Evolutionary conservation across 1,140 invertebrate genomes (phyloP).

Genomic region (Drosophila pseudoananassae): DNA sequence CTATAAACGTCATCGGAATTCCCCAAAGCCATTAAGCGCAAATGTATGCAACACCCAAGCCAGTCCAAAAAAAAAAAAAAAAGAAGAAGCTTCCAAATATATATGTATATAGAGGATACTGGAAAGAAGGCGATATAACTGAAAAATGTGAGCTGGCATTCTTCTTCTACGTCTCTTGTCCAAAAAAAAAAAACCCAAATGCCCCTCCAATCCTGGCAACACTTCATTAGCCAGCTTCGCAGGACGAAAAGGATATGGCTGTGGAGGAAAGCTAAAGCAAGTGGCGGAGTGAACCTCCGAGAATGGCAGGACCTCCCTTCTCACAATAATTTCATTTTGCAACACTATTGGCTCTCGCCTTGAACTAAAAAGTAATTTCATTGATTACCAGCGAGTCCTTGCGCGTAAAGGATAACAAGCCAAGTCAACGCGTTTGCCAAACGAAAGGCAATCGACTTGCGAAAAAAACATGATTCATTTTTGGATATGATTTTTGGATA

Average conservation of each 20-base stretch:
- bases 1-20: conserved; percentile 82
- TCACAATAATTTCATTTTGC: conserved; percentile 78
- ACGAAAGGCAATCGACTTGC: conserved; percentile 8
- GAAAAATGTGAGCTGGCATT: conserved; percentile 72
- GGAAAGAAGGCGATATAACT: conserved; percentile 50
- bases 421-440: conserved; percentile 17
- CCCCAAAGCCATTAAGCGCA: conserved; percentile 81
- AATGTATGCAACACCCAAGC: conserved; percentile 76
- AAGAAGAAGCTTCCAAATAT: background rate
- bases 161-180: conserved; percentile 5
- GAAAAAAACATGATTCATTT: background rate
- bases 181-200: background rate
- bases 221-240: conserved; percentile 74
- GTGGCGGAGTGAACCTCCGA: background rate
- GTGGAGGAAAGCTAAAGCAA: background rate
- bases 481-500: too few species aligned
- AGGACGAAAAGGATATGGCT: conserved; percentile 25
- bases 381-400: conserved; percentile 67
- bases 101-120: conserved; percentile 8
- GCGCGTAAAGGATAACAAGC: conserved; percentile 67
- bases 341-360: conserved; percentile 72
- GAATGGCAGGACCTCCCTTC: conserved; percentile 14
- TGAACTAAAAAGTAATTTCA: conserved; percentile 79
- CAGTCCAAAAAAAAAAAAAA: conserved; percentile 25
- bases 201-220: conserved; percentile 55